Base-by-base conservation (phyloP, 1,140 invertebrate genomes). In the Pseudomyrmex pallidus region DNA sequence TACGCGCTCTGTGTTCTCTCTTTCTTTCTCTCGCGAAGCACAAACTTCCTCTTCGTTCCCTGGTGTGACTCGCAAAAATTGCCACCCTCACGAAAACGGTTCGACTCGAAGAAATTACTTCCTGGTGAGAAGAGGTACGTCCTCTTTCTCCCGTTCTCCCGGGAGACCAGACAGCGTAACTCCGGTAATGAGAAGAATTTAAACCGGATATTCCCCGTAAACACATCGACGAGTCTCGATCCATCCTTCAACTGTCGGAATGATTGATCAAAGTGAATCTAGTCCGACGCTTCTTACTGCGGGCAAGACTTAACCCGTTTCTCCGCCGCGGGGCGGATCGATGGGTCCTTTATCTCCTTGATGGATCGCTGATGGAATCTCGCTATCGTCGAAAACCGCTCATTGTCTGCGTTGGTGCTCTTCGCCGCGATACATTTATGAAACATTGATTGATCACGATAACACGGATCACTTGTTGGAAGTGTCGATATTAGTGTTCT, bases 201-300 rank as follows among this genome's bases (percentile, higher is more conserved):
- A 63, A 85, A 85, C 48, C 74, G 22, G 59, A 82, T 83, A 77
- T 85, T 85, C 25, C 82, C 64, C 72, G 72, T 74, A 86, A 89
- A 89, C 76, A 89, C 76, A 64, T 67, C 76, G 62, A 54, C 70
- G 63, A 84, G 61, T 84, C 35, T 35, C 84, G 84, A 89, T 89
- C 82, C 87, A 88, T 89, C 88, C 77, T 89, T 89, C 82, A 85
- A 52, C 87, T 82, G 87, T 89, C 87, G 82, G 85, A 78, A 89
- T 89, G 88, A 89, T 89, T 86, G 88, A 89, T 89, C 88, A 89
- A 35, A 89, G 87, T 82, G 88, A 89, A 89, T 89, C 82, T 77
- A 89, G 87, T 84, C 46, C 80, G 87, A 52, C 74, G 84, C 70
- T 88, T 89, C 84, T 86, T 89, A 74, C 87, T 74, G 15, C 74